Base-by-base conservation (phyloP, 2,113 vertebrate genomes). In the Agelaius phoeniceus region DNA sequence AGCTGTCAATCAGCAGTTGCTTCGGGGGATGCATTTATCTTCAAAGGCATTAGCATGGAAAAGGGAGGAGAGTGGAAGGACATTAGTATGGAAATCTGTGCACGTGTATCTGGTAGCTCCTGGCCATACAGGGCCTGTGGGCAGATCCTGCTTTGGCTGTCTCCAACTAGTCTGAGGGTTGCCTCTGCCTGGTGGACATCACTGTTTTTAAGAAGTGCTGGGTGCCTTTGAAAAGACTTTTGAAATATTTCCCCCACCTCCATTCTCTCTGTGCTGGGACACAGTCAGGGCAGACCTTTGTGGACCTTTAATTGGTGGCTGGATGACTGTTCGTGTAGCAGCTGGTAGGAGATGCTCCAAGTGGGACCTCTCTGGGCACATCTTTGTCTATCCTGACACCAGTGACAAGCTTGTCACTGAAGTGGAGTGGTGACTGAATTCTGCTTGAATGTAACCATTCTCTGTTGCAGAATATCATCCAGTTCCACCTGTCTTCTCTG, bases 281-380 rank as follows among this genome's bases (percentile, higher is more conserved):
- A 9, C 33, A 10, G 41, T 21, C 31, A 22, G n/a, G 55, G 30
- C 46, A 84, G 44, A 15, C 17, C 23, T 54, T 46, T 81, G 20
- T 57, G 46, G 49, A 24, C 2, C 5, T 41, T 51, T 49, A 49
- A 6, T 6, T 66, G 43, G 26, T 83, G 35, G 14, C 14, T 89
- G 10, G 43, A 0, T 33, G 54, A 17, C 6, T 1, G 1, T 51
- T 69, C 4, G 1, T 62, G 19, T 48, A 28, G 44, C 19, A 77
- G 9, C 10, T 51, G 63, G 26, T 66, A 33, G 51, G 51, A 54
- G 37, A 3, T 69, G 37, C 37, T 61, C 30, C 43, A 49, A 6
- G 19, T 74, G n/a, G 15, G 22, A 20, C 24, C 12, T 87, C 11
- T 51, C 59, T 39, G 17, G 33, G 17, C 49, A 41, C 8, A 18